phyloP scores from a whole-genome alignment of 2,888 invertebrate genomes.

The Sphaerophoria taeniata region DNA sequence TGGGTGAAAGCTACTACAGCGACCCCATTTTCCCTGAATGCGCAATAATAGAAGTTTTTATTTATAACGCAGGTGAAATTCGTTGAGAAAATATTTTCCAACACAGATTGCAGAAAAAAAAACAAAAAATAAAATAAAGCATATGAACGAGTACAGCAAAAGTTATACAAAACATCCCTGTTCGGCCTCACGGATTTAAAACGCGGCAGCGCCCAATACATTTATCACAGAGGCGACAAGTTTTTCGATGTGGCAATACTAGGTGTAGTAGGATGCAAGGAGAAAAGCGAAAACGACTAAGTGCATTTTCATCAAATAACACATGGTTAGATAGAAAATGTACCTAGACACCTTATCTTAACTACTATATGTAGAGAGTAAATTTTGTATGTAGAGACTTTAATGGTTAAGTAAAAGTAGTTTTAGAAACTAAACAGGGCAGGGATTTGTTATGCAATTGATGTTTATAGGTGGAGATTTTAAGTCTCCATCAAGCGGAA shows the following conservation, averaged over 20 bases:
- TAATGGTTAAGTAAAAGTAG: slow-evolving; percentile 7
- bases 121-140: slow-evolving; percentile 9
- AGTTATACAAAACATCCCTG: slow-evolving; percentile 32
- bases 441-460: slow-evolving; percentile 47
- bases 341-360: no score
- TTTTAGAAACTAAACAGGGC: slow-evolving; percentile 18
- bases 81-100: slow-evolving; percentile 59
- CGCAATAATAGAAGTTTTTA: slow-evolving; percentile 73
- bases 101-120: slow-evolving; percentile 32
- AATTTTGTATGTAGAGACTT: neutral
- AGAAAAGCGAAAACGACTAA: slow-evolving; percentile 2
- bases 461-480: slow-evolving; percentile 69
- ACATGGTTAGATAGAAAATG: neutral
- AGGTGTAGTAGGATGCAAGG: slow-evolving; percentile 1
- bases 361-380: neutral
- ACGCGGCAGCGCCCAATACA: neutral
- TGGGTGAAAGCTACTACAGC: slow-evolving; percentile 71
- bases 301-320: slow-evolving; percentile 47
- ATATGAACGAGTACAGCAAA: slow-evolving; percentile 53
- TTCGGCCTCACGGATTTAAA: neutral
- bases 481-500: slow-evolving; percentile 72
- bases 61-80: slow-evolving; percentile 72
- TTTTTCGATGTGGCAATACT: slow-evolving; percentile 34
- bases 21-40: slow-evolving; percentile 68
- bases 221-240: slow-evolving; percentile 54